Base-by-base conservation (phyloP, 2,888 invertebrate species). In the Drosophila crucigera region DNA sequence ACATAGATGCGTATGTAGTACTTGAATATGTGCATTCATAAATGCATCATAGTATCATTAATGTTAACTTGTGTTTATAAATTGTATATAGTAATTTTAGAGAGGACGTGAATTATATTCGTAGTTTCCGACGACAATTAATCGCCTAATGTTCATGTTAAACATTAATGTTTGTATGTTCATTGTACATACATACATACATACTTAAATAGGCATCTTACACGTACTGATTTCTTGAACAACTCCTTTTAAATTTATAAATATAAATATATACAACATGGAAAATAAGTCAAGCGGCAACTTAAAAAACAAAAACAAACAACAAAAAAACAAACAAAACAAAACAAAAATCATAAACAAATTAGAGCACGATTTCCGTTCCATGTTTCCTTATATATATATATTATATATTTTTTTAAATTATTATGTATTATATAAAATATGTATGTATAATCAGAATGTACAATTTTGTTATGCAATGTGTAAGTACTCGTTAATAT, bases 401-500 rank as follows among this genome's bases (percentile, higher is more conserved):
- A 30, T 31, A 66, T 10, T 11, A 47, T 22, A 22, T 43, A 47
- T 80, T 81, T 59, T 73, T 61, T 62, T 67, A 35, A 63, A 83
- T 88, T 84, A 88, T 82, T 83, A 63, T 72, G 68, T 79, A 84
- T 58, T 68, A 66, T 78, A 66, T 81, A 55, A 58, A 59, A 68
- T 71, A 69, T 72, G 28, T 72, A 64, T 65, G 72, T 78, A 68
- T 79, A 67, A 67, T 80, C 79, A 73, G 73, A 83, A 76, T 89
- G 76, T 85, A 88, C 58, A 86, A 81, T 85, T 76, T 89, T 84
- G 89, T 89, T 84, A 89, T 84, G 89, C 89, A 84, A 88, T 84
- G 85, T 83, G 70, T 88, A 88, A 88, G 88, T 73, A 82, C 62
- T 82, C 72, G 73, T 60, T 77, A 84, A 74, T 62, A 66, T 39